These are phyloP conservation scores for Protosalanx chinensis DNA, from an alignment of 2,797 vertebrate genomes.

Conservation along the genomic window DNA sequence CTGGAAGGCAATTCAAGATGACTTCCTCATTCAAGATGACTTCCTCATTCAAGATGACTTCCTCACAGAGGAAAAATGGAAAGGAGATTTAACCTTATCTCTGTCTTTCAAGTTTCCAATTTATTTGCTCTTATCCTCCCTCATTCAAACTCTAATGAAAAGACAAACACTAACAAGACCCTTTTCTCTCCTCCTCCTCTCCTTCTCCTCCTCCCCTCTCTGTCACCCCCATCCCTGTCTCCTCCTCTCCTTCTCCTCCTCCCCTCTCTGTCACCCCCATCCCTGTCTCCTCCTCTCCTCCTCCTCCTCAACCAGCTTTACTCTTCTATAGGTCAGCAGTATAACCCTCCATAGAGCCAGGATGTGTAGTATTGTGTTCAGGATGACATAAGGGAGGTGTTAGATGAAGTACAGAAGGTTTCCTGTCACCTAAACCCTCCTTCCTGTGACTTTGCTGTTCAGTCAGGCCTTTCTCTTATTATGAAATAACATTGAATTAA, in stretches of 20 bases:
- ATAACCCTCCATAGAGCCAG: neutral
- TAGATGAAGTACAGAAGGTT: conserved; percentile 22
- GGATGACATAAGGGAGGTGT: conserved; percentile 3
- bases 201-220: too few species aligned
- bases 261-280: too few species aligned
- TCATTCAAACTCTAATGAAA: neutral
- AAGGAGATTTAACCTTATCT: neutral
- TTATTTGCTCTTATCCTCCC: neutral
- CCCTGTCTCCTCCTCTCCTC: too few species aligned
- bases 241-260: too few species aligned
- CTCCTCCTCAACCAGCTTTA: too few species aligned
- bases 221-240: too few species aligned
- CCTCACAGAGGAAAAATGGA: neutral
- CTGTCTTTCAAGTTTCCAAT: neutral
- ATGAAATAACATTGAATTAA: conserved; percentile 47
- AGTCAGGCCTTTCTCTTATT: conserved; percentile 40
- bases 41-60: neutral
- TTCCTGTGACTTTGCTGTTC: conserved; percentile 21
- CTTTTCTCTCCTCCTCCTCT: too few species aligned
- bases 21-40: neutral
- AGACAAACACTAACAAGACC: neutral
- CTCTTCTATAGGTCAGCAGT: conserved; percentile 6
- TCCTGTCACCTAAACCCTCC: conserved; percentile 4
- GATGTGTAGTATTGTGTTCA: conserved; percentile 9
- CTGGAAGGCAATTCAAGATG: neutral